phyloP scores from a whole-genome alignment of 2,888 invertebrate genomes.

The Acutogordius australiensis region DNA sequence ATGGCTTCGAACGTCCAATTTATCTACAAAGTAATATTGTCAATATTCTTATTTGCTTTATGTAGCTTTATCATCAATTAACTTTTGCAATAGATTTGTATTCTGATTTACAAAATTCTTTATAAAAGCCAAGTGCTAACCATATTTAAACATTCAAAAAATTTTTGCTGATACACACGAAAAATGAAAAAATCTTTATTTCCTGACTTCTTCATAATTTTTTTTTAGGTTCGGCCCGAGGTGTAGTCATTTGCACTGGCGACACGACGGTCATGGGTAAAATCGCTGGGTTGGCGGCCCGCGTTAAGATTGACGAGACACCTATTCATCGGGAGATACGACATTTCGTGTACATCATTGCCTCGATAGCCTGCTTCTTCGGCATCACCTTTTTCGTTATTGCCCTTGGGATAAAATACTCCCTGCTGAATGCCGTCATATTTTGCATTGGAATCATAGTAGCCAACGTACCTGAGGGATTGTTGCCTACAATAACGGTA shows the following conservation, averaged over 20 bases:
- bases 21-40: too few relatives aligned
- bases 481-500: conserved; percentile 83
- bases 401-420: conserved; percentile 79
- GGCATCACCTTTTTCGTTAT: conserved; percentile 81
- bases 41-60: too few relatives aligned
- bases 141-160: too few relatives aligned
- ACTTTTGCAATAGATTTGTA: too few relatives aligned
- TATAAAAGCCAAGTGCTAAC: too few relatives aligned
- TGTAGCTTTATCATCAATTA: too few relatives aligned
- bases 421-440: conserved; percentile 94
- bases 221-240: conserved; percentile 37
- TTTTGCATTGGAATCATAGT: conserved; percentile 98
- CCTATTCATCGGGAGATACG: conserved; percentile 96
- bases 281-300: conserved; percentile 70
- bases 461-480: conserved; percentile 93
- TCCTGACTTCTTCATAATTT: too few relatives aligned
- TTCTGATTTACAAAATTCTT: too few relatives aligned
- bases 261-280: conserved; percentile 85
- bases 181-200: too few relatives aligned
- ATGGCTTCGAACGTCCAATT: too few relatives aligned
- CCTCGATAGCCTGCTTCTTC: conserved; percentile 15
- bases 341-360: conserved; percentile 85
- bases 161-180: too few relatives aligned
- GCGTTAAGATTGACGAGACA: conserved; percentile 74
- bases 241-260: conserved; percentile 70